A percentile compares a stretch with the other conserved stretches of the same genome.
Evolutionary conservation across 2,888 invertebrate species (phyloP).

Genomic region (Chymomyza procnemis): DNA sequence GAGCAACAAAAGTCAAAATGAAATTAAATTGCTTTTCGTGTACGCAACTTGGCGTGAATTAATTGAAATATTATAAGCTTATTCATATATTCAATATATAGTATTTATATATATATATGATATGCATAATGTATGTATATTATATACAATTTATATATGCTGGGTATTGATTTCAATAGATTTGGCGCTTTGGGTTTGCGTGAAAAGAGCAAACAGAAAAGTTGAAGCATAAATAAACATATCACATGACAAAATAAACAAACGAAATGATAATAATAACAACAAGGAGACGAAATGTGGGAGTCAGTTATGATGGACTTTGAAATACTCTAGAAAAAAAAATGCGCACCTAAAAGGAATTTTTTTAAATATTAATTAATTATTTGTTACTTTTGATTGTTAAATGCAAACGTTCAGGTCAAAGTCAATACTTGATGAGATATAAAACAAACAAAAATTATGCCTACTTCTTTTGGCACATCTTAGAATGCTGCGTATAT

Average conservation of each 20-base stretch:
- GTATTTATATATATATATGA: not conserved
- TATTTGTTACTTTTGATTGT: too few species aligned
- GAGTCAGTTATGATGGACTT: not conserved
- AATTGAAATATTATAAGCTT: constrained; percentile 2
- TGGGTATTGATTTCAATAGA: constrained; percentile 25
- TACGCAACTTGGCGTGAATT: constrained; percentile 12
- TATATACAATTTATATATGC: not conserved
- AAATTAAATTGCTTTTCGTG: constrained; percentile 37
- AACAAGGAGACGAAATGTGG: not conserved
- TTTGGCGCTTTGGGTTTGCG: constrained; percentile 7
- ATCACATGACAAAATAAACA: constrained; percentile 38
- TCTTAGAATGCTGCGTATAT: too few species aligned
- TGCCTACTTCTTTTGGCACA: too few species aligned
- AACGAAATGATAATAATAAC: not conserved
- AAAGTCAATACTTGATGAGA: too few species aligned
- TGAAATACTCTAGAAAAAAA: too few species aligned
- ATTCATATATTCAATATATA: not conserved
- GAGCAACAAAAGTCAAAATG: constrained; percentile 34
- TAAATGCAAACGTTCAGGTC: too few species aligned
- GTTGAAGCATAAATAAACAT: constrained; percentile 20
- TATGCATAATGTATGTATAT: not conserved
- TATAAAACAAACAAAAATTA: too few species aligned
- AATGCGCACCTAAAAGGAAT: not conserved
- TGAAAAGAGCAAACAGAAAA: not conserved
- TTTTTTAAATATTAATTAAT: too few species aligned